Evolutionary conservation across 1,140 invertebrate genomes (phyloP), one percentile per base, ranked within the genome.

Genomic region (Aradophagus sp.): DNA sequence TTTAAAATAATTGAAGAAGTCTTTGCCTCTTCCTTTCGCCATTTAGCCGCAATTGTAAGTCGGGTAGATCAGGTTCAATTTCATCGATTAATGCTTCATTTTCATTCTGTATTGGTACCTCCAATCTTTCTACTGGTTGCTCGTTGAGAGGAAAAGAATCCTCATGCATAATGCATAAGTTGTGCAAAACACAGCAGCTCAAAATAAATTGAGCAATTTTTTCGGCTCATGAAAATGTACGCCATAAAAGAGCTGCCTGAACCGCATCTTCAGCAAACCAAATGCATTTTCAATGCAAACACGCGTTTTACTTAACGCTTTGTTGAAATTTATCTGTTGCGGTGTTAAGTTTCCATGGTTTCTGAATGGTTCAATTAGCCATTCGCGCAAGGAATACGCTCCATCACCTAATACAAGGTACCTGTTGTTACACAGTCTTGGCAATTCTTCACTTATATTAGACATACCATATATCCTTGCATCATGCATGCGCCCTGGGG

Each of bases 181-280:
- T 82, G 41, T 84, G 78, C 39, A 85, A 50, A 14, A 84, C 74
- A 62, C 77, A 83, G 44, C 76, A 76, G 15, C 69, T 50, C 15
- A 79, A 69, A 34, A 79, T 72, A 65, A 77, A 73, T 29, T 80
- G 58, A 14, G 61, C 12, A 14, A 63, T 63, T n/a, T 63, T 73
- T 27, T 76, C 52, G 6, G 80, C 65, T 27, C 27, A 6, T 63
- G 14, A 20, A 78, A 36, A 20, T 80, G 66, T 5, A 76, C 10
- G 32, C 47, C 32, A 38, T 62, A 55, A 31, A 73, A 74, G 15
- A 84, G 52, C 62, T 80, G 63, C 2, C 77, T 42, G 35, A 79
- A 84, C 12, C 79, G 38, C 26, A 48, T 52, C 58, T 84, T 84
- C 19, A 84, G 29, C 2, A 78, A 23, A 7, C 76, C 74, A 70